Percentiles rank a stretch among this genome's conserved stretches.
Conservation (phyloP, 92 coral and sea anemone species). For the Desmophyllum pertusum region DNA sequence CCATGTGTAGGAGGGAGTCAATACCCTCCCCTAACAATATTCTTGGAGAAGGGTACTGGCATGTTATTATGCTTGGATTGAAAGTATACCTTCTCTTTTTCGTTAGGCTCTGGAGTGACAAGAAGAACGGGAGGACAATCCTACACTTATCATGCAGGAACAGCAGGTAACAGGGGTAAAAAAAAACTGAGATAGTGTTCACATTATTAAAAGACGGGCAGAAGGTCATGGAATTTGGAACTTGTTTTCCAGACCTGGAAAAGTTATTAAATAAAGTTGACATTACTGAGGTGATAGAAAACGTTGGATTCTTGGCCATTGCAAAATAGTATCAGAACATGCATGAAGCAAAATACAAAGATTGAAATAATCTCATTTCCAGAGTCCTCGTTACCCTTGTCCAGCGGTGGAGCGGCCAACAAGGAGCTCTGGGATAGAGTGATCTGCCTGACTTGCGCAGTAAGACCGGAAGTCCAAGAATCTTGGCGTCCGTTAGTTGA, state of each 20-base stretch:
- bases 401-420: too few relatives aligned
- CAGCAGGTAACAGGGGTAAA: slow-evolving; percentile 60
- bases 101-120: slow-evolving; percentile 31
- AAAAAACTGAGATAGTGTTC: not conserved
- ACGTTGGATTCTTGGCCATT: not conserved
- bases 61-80: not conserved
- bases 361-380: too few relatives aligned
- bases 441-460: too few relatives aligned
- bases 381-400: too few relatives aligned
- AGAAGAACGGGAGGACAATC: slow-evolving; percentile 53
- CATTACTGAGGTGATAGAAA: not conserved
- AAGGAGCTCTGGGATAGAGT: too few relatives aligned
- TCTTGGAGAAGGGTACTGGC: not conserved
- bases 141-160: slow-evolving; percentile 71
- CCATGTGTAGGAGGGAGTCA: too few relatives aligned
- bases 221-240: not conserved
- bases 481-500: too few relatives aligned
- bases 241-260: not conserved
- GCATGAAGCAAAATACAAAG: not conserved
- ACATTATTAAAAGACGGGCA: too few relatives aligned
- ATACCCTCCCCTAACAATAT: too few relatives aligned
- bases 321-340: not conserved
- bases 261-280: not conserved
- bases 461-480: too few relatives aligned
- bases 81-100: not conserved